Evolutionary conservation across 2,888 invertebrate genomes (phyloP).

Genomic region (Tuberolachnus salignus): DNA sequence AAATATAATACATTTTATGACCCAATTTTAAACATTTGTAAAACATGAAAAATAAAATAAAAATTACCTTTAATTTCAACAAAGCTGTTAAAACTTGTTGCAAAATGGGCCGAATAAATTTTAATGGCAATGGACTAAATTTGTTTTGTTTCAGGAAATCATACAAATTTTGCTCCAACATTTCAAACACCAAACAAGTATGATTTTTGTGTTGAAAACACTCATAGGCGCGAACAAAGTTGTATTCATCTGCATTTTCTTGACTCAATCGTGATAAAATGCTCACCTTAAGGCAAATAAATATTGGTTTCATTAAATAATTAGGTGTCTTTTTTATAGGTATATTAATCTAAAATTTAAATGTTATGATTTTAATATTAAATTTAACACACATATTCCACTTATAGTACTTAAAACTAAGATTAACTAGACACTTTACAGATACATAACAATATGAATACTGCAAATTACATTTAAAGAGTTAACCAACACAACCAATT

Average conservation of each 20-base stretch:
- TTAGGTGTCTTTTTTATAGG: too few relatives aligned
- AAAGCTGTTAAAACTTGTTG: constrained; percentile 92
- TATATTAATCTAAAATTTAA: not conserved
- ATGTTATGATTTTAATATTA: not conserved
- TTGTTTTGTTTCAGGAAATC: constrained; percentile 99
- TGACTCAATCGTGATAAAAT: constrained; percentile 91
- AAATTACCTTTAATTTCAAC: constrained; percentile 79
- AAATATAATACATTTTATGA: too few relatives aligned
- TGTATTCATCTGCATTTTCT: constrained; percentile 99
- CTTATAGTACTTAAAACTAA: too few relatives aligned
- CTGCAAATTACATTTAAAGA: too few relatives aligned
- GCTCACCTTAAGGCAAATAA: constrained; percentile 69
- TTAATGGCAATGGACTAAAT: constrained; percentile 97
- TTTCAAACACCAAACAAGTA: constrained; percentile 99
- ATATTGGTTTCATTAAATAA: not conserved
- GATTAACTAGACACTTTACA: too few relatives aligned
- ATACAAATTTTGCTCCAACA: constrained; percentile 99
- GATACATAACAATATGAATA: too few relatives aligned
- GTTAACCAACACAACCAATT: too few relatives aligned
- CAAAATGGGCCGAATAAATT: constrained; percentile 97
- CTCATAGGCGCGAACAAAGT: constrained; percentile 99
- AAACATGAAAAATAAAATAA: not conserved
- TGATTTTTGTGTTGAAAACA: constrained; percentile 99
- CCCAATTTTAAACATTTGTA: too few relatives aligned
- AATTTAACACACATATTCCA: too few relatives aligned